Evolutionary conservation across 2,113 vertebrate species (phyloP), one percentile per base, ranked within the genome.

Genomic region (Elaphurus davidianus): DNA sequence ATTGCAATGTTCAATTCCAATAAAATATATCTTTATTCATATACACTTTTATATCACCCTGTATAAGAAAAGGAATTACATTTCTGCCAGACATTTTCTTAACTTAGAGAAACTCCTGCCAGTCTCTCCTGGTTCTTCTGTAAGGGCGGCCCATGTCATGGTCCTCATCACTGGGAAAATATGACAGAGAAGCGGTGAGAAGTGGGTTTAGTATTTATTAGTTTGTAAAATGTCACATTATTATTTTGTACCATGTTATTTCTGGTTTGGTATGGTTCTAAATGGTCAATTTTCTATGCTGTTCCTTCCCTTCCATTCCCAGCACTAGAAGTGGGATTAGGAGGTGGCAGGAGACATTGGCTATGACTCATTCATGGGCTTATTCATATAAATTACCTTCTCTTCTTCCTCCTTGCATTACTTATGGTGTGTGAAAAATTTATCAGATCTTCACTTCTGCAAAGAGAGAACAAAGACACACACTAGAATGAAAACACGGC

Each of bases 1-100:
- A 98, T 84, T 86, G 40, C 93, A 94, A 96, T 93, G 50, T 92
- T 82, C 67, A 52, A 97, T 88, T 96, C 76, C 84, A 89, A 82
- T 74, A 91, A 95, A 86, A 82, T 30, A 43, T 50, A 88, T 96
- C 81, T 96, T 88, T 95, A 98, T 97, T 90, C 96, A 98, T 95
- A 21, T 23, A 45, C 47, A 54, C 16, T 94, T 94, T 43, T 67
- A 50, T 52, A 27, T 94, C 85, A 91, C 7, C 23, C 40, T 82
- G 25, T 40, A 52, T 84, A 86, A 85, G 33, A 87, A 96, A 96
- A 50, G 6, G 33, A 97, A 97, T 95, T 87, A 47, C 88, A 76
- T 85, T 97, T 97, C 59, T 47, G 25, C 81, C 82, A 86, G 93
- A 52, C 45, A 62, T 95, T 87, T 84, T 81, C 50, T 71, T 62